These are phyloP conservation scores for Yponomeuta cagnagella DNA, from an alignment of 2,888 invertebrate species.

Conservation along the genomic window DNA sequence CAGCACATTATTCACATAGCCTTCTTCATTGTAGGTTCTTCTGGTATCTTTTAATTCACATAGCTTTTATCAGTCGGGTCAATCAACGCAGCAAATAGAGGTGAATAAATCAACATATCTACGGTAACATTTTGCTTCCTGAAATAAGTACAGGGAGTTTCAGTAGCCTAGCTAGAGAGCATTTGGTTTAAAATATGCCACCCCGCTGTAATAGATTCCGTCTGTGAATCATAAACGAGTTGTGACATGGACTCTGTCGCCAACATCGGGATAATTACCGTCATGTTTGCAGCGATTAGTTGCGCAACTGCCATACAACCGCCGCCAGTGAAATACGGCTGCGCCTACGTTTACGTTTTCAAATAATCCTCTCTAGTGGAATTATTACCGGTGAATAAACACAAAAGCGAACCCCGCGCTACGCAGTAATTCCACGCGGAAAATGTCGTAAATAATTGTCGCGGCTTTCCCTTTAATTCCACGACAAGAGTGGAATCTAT, in stretches of 20 bases:
- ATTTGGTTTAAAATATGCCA: not conserved
- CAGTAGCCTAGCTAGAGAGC: not conserved
- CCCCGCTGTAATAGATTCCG: conserved; percentile 28
- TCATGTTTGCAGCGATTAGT: conserved; percentile 61
- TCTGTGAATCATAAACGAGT: conserved; percentile 55
- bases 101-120: not conserved
- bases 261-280: conserved; percentile 49
- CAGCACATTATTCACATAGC: conserved; percentile 25
- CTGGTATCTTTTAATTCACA: not conserved
- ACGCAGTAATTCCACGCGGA: conserved; percentile 50
- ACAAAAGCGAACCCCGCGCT: conserved; percentile 37
- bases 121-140: not conserved
- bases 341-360: conserved; percentile 59
- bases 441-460: conserved; percentile 63
- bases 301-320: conserved; percentile 50
- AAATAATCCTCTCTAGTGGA: conserved; percentile 56
- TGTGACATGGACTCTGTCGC: conserved; percentile 20
- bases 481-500: conserved; percentile 53
- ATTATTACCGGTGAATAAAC: conserved; percentile 66
- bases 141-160: not conserved
- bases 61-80: not conserved
- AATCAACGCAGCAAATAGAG: not conserved
- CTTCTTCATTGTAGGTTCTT: not conserved
- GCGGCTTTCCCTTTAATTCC: conserved; percentile 56
- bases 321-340: conserved; percentile 55